A percentile compares a stretch with the other conserved stretches of the same genome.
Conservation (phyloP, 2,888 invertebrate genomes). For the Troides helena region DNA sequence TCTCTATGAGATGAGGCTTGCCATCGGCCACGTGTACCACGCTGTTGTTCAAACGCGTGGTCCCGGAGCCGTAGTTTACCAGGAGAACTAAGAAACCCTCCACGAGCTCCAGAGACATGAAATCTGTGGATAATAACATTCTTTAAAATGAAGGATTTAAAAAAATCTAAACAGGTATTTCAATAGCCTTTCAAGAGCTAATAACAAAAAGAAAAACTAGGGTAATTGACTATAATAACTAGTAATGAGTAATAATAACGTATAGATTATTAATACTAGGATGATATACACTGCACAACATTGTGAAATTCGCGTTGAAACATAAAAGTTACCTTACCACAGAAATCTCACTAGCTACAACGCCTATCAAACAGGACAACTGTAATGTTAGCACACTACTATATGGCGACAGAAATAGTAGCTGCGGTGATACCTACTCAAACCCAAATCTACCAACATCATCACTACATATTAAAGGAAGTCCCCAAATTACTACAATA, state of each 20-base stretch:
- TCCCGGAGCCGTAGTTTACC: conserved; percentile 93
- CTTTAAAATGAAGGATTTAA: not conserved
- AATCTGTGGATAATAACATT: conserved; percentile 81
- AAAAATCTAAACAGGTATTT: not conserved
- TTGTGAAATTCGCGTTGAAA: too few species aligned
- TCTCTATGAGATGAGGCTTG: conserved; percentile 92
- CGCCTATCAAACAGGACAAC: too few species aligned
- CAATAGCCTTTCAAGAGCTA: not conserved
- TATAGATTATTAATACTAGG: too few species aligned
- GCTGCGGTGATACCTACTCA: too few species aligned
- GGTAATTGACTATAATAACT: too few species aligned
- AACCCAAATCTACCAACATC: not conserved
- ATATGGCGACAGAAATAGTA: too few species aligned
- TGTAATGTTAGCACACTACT: too few species aligned
- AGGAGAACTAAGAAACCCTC: conserved; percentile 91
- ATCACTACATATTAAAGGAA: not conserved
- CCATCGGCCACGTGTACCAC: conserved; percentile 90
- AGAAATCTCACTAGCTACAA: too few species aligned
- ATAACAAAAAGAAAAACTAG: not conserved
- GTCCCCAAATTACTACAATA: not conserved
- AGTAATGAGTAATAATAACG: too few species aligned
- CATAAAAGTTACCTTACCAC: too few species aligned
- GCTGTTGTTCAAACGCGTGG: conserved; percentile 84
- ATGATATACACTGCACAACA: too few species aligned
- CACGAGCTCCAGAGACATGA: conserved; percentile 92